Percentiles rank a stretch among this genome's conserved stretches.
These are phyloP conservation scores for Nyctalus aviator DNA, from an alignment of 2,797 vertebrate genomes.

Conservation along the genomic window DNA sequence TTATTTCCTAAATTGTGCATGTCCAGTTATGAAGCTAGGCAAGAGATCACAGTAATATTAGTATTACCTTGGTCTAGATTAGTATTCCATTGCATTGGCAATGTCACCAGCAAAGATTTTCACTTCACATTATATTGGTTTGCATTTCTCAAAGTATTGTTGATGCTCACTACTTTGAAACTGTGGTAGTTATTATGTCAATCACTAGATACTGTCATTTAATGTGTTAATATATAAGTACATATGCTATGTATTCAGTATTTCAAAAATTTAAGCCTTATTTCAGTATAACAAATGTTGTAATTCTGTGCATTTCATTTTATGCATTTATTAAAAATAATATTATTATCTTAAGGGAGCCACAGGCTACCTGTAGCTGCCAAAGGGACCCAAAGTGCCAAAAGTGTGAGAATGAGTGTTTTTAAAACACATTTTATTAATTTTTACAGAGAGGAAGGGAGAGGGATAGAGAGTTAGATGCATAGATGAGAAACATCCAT, in stretches of 20 bases:
- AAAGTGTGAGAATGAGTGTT: not conserved
- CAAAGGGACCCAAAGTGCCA: not conserved
- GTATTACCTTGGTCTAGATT: not conserved
- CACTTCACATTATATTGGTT: not conserved
- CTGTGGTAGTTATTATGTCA: not conserved
- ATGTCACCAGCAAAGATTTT: slow-evolving; percentile 7
- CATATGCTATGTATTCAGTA: not conserved
- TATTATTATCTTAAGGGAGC: slow-evolving; percentile 8
- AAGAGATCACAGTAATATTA: not conserved
- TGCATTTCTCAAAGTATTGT: not conserved
- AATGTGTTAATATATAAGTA: not conserved
- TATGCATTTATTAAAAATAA: not conserved
- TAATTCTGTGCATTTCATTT: not conserved
- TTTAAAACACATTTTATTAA: too few species aligned
- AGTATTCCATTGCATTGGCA: not conserved
- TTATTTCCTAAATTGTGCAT: not conserved
- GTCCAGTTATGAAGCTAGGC: not conserved
- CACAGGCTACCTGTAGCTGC: not conserved
- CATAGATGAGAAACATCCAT: too few species aligned
- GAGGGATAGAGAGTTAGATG: too few species aligned
- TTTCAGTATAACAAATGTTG: not conserved
- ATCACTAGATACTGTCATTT: not conserved
- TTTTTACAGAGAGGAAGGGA: too few species aligned
- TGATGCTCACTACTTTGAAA: slow-evolving; percentile 10
- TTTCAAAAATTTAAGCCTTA: not conserved